Base-by-base conservation (phyloP, 30 jellyfish, hydroid and myxozoan species). In the Phacellophora camtschatica region DNA sequence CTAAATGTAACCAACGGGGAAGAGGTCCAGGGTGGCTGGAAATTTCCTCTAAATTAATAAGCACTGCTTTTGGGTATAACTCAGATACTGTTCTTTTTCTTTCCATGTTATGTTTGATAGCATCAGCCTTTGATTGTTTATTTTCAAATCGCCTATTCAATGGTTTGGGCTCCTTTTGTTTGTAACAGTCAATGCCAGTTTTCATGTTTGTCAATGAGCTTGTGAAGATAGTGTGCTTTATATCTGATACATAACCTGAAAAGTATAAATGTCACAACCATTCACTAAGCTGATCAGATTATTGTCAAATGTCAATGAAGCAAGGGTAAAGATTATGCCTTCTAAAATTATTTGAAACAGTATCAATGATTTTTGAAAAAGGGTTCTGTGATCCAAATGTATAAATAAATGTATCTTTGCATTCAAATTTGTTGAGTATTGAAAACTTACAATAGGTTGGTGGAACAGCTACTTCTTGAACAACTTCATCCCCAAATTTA, bases 401-500 rank as follows among this genome's bases (percentile, higher is more conserved):
- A n/a, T n/a, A n/a, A n/a, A n/a, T n/a, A n/a, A n/a, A n/a, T n/a
- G n/a, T n/a, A n/a, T n/a, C n/a, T n/a, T n/a, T n/a, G n/a, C n/a
- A n/a, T n/a, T n/a, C n/a, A n/a, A n/a, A n/a, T n/a, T n/a, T n/a
- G n/a, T n/a, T n/a, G n/a, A n/a, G n/a, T 45, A 23, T 45, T 45
- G 15, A 45, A 45, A 45, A 45, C 61, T 46, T 36, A 66, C 81
- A 61, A 66, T 66, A 66, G 15, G 81, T 66, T 36, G 81, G 81
- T n/a, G 81, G 81, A 37, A 66, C 81, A 20, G 81, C 63, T n/a
- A 59, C 39, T 36, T 74, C 87, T 6, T 55, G 57, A 19, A 74
- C 87, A 10, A 30, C 73, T 54, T 74, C 87, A 51, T 74, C 87
- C 15, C 87, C 87, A 59, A 32, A 12, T 23, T 74, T 74, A 61